Base-by-base conservation (phyloP, 2,113 vertebrate species). In the Megalops atlanticus region DNA sequence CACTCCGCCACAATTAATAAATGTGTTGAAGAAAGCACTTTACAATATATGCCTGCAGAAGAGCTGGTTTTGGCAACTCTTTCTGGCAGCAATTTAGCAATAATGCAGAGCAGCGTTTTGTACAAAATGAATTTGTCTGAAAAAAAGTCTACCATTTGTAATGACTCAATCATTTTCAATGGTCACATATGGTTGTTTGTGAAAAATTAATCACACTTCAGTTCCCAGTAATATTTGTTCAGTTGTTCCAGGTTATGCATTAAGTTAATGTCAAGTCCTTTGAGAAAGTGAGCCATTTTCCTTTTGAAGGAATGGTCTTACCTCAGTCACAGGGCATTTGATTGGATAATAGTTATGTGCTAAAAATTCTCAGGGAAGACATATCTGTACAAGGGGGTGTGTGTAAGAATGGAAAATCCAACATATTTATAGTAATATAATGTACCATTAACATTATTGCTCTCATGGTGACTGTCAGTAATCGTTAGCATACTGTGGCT, bases 241-340 rank as follows among this genome's bases (percentile, higher is more conserved):
- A n/a, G 58, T 43, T 69, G 18, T 78, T 69, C n/a, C 38, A 78
- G 12, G 27, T 68, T 40, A 64, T 54, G n/a, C 38, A 64, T 68
- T 54, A 31, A 21, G 18, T 31, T 40, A 35, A 76, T 76, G 33
- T 16, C 49, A 76, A 8, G 31, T 52, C 45, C 15, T 35, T 10
- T 52, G 41, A 8, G 27, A 47, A 35, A 35, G 38, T 77, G 31
- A 10, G 24, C n/a, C 24, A 77, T 49, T 54, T 10, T 58, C 15
- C 40, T 24, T 3, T 39, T 43, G 27, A 6, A 64, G 43, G 16
- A 1, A 1, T 36, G 33, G 8, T n/a, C 41, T 12, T 64, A 64
- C 58, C n/a, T 64, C 58, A 64, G 8, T 64, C 58, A 64, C 10
- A 64, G 58, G n/a, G 6, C 24, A 64, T n/a, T 45, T 24, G 4